Evolutionary conservation across 2,888 invertebrate genomes (phyloP).

Genomic region (Liopterus haemorrhoidalis): DNA sequence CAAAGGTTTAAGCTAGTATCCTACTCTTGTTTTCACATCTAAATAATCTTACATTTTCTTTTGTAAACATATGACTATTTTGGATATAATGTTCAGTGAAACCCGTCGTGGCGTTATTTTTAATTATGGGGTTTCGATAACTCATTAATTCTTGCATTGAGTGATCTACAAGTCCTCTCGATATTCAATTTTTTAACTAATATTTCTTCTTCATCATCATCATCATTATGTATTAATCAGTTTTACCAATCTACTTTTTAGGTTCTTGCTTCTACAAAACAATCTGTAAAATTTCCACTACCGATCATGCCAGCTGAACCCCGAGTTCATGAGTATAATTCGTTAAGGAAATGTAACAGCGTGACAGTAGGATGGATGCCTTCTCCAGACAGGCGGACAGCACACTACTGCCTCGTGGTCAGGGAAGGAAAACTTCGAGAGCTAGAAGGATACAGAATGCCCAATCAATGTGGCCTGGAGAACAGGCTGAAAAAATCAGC

Average conservation of each 20-base stretch:
- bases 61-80: too few relatives aligned
- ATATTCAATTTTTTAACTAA: not conserved
- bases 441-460: conserved; percentile 37
- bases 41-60: too few relatives aligned
- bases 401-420: conserved; percentile 44
- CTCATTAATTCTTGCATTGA: not conserved
- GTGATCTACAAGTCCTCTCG: not conserved
- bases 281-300: conserved; percentile 44
- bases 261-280: conserved; percentile 49
- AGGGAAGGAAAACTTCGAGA: conserved; percentile 41
- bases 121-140: too few relatives aligned
- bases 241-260: conserved; percentile 31
- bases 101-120: too few relatives aligned
- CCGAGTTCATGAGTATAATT: conserved; percentile 49
- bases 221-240: not conserved
- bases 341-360: conserved; percentile 49
- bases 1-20: too few relatives aligned
- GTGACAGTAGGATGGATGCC: conserved; percentile 55
- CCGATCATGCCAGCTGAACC: conserved; percentile 52
- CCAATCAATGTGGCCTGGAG: conserved; percentile 48
- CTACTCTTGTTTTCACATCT: too few relatives aligned
- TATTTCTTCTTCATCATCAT: not conserved
- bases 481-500: conserved; percentile 43
- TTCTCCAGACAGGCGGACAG: conserved; percentile 45
- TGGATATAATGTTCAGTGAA: too few relatives aligned